Evolutionary conservation across 2,113 vertebrate genomes (phyloP), one percentile per base, ranked within the genome.

Genomic region (Arenaria interpres): DNA sequence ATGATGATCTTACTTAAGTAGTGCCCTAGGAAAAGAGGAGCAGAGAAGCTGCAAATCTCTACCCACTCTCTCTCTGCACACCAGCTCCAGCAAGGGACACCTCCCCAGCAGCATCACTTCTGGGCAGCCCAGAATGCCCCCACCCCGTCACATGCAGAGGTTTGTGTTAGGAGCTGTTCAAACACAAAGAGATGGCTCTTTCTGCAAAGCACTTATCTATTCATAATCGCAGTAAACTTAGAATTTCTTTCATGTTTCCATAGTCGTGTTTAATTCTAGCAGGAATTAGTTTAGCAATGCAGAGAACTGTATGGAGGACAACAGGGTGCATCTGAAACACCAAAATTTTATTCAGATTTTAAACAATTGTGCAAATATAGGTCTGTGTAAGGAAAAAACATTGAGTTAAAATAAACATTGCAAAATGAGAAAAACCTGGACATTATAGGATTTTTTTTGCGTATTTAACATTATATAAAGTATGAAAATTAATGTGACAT

Each of bases 401-500:
- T 32, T 25, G 41, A 15, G 35, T 53, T 80, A 85, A 94, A 95
- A 60, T 93, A 81, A 95, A 88, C 14, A 79, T 56, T 66, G 22
- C n/a, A 94, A 82, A 91, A 78, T 60, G 14, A 80, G 30, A 53
- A 92, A 95, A 93, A 73, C 13, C 18, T 94, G 59, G 60, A 45
- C 23, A 88, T 54, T 77, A 43, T 15, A 80, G 67, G 25, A 62
- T 59, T 76, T 89, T 90, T 97, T 86, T 93, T 85, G 37, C 60
- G 95, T 62, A 24, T 69, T 89, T 92, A 72, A 86, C 46, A 79
- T 80, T 81, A 64, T 75, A 71, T 72, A 91, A 96, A 96, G 37
- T 93, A 96, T 75, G 93, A 97, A 96, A 97, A 97, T 97, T 90
- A 96, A 95, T 89, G 60, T 93, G 95, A 93, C 56, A 53, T 62